These are phyloP conservation scores for Pseudomyrmex concolor DNA, from an alignment of 1,140 invertebrate species.

Conservation along the genomic window DNA sequence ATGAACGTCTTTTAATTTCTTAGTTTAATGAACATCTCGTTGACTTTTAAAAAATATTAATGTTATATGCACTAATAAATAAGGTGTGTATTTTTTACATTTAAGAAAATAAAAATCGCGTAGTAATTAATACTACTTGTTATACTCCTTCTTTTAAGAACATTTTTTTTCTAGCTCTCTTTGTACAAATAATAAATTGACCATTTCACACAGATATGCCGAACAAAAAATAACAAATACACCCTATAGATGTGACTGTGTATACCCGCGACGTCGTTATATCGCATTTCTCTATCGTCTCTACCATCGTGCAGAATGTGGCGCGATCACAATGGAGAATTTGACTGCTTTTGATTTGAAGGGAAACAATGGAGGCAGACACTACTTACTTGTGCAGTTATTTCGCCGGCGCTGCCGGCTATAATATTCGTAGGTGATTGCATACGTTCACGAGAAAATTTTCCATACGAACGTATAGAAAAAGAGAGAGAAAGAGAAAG, in stretches of 20 bases:
- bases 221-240: neutral
- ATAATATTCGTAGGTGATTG: conserved; percentile 68
- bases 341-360: conserved; percentile 79
- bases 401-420: conserved; percentile 67
- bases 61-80: no score
- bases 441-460: conserved; percentile 41
- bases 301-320: conserved; percentile 49
- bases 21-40: neutral
- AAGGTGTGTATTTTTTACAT: neutral
- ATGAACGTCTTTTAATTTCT: neutral
- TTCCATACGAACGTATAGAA: no score
- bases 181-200: neutral
- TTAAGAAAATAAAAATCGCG: neutral
- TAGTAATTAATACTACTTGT: neutral
- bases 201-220: neutral
- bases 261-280: conserved; percentile 53
- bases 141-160: neutral
- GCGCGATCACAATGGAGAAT: conserved; percentile 76
- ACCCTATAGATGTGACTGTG: conserved; percentile 15
- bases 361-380: conserved; percentile 78
- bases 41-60: neutral
- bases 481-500: neutral
- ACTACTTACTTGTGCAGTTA: conserved; percentile 76
- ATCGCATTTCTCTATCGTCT: conserved; percentile 61
- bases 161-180: no score